Evolutionary conservation across 2,113 vertebrate species (phyloP).

Genomic region (Chrysemys picta): DNA sequence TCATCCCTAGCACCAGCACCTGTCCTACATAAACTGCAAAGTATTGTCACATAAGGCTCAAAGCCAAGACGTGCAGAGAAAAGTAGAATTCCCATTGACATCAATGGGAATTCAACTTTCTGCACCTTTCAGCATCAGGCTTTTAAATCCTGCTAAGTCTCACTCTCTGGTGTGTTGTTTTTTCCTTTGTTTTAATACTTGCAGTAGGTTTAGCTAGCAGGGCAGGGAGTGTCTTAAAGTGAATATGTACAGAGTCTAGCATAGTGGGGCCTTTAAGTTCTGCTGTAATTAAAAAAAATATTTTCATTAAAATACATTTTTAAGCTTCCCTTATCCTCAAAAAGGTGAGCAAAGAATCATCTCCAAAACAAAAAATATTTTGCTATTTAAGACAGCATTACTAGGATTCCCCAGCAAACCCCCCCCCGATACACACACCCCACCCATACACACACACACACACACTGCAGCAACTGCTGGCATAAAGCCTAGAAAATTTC

Average conservation of each 20-base stretch:
- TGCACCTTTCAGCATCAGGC: neutral
- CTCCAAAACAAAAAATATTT: neutral
- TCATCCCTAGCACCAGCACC: neutral
- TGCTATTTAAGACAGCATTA: neutral
- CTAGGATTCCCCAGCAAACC: rapidly evolving
- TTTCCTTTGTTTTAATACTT: neutral
- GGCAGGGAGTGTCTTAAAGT: neutral
- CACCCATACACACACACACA: too few species aligned
- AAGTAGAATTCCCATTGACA: neutral
- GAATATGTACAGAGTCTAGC: neutral
- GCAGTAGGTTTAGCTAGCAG: neutral
- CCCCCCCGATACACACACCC: too few species aligned
- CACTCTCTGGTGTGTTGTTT: neutral
- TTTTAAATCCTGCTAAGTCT: neutral
- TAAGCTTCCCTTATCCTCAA: neutral
- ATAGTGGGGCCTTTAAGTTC: neutral
- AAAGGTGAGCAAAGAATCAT: neutral
- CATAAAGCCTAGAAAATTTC: neutral
- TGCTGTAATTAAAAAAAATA: neutral
- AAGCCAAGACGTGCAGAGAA: neutral
- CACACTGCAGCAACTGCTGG: neutral
- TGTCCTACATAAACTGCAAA: neutral
- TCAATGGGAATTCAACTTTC: neutral
- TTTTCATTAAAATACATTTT: neutral
- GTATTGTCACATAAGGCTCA: neutral